phyloP scores from a whole-genome alignment of 2,113 vertebrate species.

The Fulmarus glacialis region DNA sequence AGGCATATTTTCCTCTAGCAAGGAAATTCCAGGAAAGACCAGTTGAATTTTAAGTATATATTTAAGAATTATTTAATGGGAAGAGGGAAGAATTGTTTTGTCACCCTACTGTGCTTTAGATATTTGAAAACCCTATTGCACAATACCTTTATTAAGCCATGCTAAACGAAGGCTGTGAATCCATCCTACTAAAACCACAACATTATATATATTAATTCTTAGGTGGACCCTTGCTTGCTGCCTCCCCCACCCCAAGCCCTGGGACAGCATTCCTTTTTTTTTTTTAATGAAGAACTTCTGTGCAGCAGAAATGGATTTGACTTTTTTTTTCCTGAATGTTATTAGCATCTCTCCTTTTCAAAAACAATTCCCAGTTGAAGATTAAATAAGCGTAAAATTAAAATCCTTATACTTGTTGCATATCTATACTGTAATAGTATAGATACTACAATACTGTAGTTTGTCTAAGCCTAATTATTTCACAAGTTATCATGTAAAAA shows the following conservation, averaged over 20 bases:
- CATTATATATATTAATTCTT: not conserved
- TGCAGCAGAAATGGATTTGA: not conserved
- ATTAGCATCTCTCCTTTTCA: not conserved
- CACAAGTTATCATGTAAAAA: not conserved
- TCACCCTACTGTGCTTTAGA: not conserved
- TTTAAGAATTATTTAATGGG: not conserved
- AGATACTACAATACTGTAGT: not conserved
- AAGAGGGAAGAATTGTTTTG: not conserved
- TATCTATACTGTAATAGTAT: not conserved
- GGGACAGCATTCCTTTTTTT: not conserved
- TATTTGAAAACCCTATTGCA: not conserved
- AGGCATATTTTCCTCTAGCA: not conserved
- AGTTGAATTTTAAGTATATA: not conserved
- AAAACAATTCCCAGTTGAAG: not conserved
- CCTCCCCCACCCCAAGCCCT: accelerated
- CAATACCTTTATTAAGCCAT: not conserved
- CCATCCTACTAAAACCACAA: accelerated
- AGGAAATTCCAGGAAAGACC: not conserved
- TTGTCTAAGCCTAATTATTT: not conserved
- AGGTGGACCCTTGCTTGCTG: not conserved
- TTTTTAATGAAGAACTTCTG: not conserved
- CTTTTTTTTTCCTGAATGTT: not conserved
- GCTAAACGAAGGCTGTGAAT: not conserved
- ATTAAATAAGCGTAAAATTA: not conserved
- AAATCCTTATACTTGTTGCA: not conserved